These are phyloP conservation scores for Chloroceryle aenea DNA, from an alignment of 2,113 vertebrate genomes.

Conservation along the genomic window DNA sequence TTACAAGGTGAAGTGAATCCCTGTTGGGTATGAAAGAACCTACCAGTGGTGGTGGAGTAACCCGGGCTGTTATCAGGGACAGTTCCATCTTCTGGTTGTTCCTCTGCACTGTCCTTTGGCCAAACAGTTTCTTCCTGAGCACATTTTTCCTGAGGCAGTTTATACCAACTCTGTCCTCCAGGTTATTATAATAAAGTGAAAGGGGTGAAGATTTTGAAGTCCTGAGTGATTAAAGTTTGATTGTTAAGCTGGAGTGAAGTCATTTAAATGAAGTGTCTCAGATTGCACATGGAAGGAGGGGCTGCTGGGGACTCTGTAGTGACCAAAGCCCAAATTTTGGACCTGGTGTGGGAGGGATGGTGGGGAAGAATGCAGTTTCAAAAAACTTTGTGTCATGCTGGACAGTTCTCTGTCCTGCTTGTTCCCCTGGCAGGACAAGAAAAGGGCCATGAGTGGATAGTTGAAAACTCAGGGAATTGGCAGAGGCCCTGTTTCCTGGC, in stretches of 20 bases:
- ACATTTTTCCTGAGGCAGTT: background rate
- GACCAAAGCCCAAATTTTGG: background rate
- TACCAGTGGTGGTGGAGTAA: background rate
- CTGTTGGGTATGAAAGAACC: background rate
- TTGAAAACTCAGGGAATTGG: background rate
- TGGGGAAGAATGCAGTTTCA: background rate
- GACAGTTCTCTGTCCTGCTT: too few species aligned
- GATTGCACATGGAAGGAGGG: background rate
- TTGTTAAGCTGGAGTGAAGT: background rate
- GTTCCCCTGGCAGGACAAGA: background rate
- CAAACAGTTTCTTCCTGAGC: background rate
- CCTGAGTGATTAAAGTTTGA: background rate
- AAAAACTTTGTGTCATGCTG: rapidly evolving
- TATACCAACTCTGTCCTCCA: background rate
- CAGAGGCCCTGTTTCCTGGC: background rate
- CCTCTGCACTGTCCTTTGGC: background rate
- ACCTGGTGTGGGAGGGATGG: background rate
- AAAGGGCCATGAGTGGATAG: background rate
- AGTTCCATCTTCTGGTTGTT: background rate
- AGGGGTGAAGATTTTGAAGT: background rate
- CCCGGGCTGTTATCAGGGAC: background rate
- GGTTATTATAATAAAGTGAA: background rate
- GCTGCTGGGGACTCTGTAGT: background rate
- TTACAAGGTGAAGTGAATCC: background rate
- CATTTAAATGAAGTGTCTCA: background rate